phyloP scores from a whole-genome alignment of 2,113 vertebrate genomes.

The Podiceps cristatus region DNA sequence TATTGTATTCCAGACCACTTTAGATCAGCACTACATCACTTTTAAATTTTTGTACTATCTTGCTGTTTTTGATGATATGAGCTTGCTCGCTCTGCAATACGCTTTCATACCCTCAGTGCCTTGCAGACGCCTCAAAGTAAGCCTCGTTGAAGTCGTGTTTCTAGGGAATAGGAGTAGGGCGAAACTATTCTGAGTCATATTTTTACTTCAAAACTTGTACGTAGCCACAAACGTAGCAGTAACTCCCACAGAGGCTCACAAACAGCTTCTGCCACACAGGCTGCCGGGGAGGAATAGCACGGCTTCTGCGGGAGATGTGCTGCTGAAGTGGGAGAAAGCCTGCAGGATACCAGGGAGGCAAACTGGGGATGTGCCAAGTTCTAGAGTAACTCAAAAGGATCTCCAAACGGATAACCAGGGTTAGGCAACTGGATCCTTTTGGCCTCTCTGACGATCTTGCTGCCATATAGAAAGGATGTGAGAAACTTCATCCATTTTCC shows the following conservation, averaged over 20 bases:
- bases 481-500: background rate
- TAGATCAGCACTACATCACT: background rate
- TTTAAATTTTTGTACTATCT: background rate
- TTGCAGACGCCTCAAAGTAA: background rate
- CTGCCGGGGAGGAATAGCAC: slow-evolving; percentile 19
- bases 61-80: background rate
- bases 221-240: background rate
- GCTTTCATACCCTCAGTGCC: background rate
- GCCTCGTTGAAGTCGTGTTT: background rate
- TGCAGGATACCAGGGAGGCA: background rate
- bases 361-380: background rate
- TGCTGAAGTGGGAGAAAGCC: slow-evolving; percentile 5
- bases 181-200: slow-evolving; percentile 25
- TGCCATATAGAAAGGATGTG: accelerated
- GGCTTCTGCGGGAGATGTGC: background rate
- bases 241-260: slow-evolving; percentile 21
- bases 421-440: background rate
- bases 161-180: slow-evolving; percentile 29
- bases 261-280: background rate
- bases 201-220: slow-evolving; percentile 4
- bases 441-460: accelerated
- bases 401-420: background rate
- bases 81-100: background rate
- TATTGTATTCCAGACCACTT: slow-evolving; percentile 2
- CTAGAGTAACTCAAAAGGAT: background rate